Percentiles rank a stretch among this genome's conserved stretches.
Evolutionary conservation across 2,888 invertebrate species (phyloP).

Genomic region (Rhagonycha fulva): DNA sequence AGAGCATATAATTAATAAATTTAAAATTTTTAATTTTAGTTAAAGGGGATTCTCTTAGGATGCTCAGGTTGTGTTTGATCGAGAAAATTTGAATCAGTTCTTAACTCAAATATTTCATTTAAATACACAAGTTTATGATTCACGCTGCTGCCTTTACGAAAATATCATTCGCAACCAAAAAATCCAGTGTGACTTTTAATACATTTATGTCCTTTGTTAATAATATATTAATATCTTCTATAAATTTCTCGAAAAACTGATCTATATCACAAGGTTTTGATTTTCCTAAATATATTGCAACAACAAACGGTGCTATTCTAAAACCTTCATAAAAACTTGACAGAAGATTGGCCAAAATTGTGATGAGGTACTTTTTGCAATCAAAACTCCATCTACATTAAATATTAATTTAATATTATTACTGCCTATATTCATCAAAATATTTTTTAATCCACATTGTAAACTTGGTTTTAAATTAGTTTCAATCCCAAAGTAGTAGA

Average conservation of each 20-base stretch:
- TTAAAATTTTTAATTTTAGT: too few relatives aligned
- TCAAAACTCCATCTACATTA: constrained; percentile 6
- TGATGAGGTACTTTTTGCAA: neutral
- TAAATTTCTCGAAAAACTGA: neutral
- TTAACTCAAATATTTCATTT: too few relatives aligned
- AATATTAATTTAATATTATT: neutral
- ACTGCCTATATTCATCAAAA: neutral
- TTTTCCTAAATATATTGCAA: neutral
- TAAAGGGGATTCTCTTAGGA: too few relatives aligned
- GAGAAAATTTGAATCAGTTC: too few relatives aligned
- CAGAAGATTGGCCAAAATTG: constrained; percentile 6
- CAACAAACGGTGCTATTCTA: neutral
- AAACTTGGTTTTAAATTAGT: too few relatives aligned
- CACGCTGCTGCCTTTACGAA: neutral
- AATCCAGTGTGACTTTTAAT: constrained; percentile 20
- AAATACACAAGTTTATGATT: too few relatives aligned
- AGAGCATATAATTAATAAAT: too few relatives aligned
- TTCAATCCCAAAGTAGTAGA: too few relatives aligned
- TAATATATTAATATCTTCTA: neutral
- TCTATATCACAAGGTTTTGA: neutral
- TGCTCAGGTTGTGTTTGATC: too few relatives aligned
- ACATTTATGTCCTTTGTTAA: too few relatives aligned
- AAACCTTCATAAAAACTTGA: neutral
- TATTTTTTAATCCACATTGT: too few relatives aligned
- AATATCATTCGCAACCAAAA: constrained; percentile 17